A percentile compares a stretch with the other conserved stretches of the same genome.
Conservation (phyloP, 2,888 invertebrate species). For the Acleris laterana region DNA sequence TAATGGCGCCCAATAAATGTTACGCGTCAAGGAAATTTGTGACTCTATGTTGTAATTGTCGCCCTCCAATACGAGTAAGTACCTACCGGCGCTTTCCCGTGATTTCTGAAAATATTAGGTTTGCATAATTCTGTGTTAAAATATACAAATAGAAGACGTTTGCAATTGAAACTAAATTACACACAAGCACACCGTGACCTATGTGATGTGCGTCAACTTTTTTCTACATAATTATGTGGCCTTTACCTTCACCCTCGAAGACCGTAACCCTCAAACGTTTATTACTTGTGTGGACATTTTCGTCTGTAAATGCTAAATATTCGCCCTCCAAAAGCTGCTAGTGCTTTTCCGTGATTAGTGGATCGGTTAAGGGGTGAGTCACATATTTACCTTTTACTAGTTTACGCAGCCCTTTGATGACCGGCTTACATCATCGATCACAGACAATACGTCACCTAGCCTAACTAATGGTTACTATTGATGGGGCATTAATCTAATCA, state of each 20-base stretch:
- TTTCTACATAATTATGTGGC: too few relatives aligned
- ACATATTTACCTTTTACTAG: conserved; percentile 36
- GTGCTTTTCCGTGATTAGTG: conserved; percentile 22
- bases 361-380: conserved; percentile 21
- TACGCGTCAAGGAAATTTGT: conserved; percentile 9
- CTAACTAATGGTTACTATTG: conserved; percentile 21
- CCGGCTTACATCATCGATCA: conserved; percentile 41
- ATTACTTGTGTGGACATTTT: conserved; percentile 10
- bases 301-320: conserved; percentile 12
- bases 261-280: too few relatives aligned
- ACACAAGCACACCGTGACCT: too few relatives aligned
- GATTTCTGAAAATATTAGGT: too few relatives aligned
- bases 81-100: conserved; percentile 16
- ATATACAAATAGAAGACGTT: too few relatives aligned
- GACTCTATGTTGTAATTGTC: conserved; percentile 7
- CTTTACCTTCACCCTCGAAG: too few relatives aligned
- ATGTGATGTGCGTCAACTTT: too few relatives aligned
- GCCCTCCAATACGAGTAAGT: not conserved
- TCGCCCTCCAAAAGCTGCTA: conserved; percentile 20
- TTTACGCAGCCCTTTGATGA: conserved; percentile 35
- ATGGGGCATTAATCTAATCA: conserved; percentile 6
- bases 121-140: too few relatives aligned
- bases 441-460: conserved; percentile 27
- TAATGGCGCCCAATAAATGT: conserved; percentile 3
- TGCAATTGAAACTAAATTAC: too few relatives aligned